A percentile compares a stretch with the other conserved stretches of the same genome.
Evolutionary conservation across 2,888 invertebrate species (phyloP).

Genomic region (Penaeus monodon): DNA sequence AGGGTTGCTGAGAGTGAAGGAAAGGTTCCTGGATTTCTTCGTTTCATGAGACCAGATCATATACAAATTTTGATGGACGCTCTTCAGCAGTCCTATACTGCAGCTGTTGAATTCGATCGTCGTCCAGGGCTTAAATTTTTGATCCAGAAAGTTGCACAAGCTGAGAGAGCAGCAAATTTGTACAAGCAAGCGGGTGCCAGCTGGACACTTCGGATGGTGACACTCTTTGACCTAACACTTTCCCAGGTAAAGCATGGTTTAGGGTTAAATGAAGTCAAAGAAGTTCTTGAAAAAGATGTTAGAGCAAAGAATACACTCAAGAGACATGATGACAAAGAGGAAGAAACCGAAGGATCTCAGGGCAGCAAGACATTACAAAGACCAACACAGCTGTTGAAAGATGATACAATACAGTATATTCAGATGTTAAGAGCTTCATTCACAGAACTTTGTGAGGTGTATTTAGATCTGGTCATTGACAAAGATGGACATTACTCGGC

Average conservation of each 20-base stretch:
- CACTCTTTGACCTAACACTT: constrained; percentile 86
- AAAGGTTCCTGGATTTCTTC: constrained; percentile 68
- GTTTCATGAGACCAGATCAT: constrained; percentile 73
- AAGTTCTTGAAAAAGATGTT: constrained; percentile 49
- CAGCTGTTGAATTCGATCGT: constrained; percentile 88
- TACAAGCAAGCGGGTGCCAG: constrained; percentile 93
- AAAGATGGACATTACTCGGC: constrained; percentile 71
- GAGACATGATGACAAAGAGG: neutral
- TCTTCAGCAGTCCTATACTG: constrained; percentile 84
- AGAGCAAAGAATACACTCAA: constrained; percentile 46
- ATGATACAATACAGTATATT: constrained; percentile 51
- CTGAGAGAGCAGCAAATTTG: constrained; percentile 88
- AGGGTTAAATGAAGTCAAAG: constrained; percentile 43
- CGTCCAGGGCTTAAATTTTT: constrained; percentile 93
- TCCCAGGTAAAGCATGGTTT: constrained; percentile 72
- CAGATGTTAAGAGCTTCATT: constrained; percentile 69
- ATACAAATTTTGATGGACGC: constrained; percentile 81
- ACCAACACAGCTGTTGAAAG: constrained; percentile 67
- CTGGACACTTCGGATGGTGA: constrained; percentile 85
- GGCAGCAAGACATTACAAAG: constrained; percentile 69
- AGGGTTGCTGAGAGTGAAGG: constrained; percentile 63
- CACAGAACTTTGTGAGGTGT: constrained; percentile 72
- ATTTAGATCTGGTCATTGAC: constrained; percentile 73
- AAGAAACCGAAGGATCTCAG: neutral
- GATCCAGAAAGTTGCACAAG: constrained; percentile 90